Evolutionary conservation across 2,113 vertebrate genomes (phyloP).

Genomic region (Cottus gobio): DNA sequence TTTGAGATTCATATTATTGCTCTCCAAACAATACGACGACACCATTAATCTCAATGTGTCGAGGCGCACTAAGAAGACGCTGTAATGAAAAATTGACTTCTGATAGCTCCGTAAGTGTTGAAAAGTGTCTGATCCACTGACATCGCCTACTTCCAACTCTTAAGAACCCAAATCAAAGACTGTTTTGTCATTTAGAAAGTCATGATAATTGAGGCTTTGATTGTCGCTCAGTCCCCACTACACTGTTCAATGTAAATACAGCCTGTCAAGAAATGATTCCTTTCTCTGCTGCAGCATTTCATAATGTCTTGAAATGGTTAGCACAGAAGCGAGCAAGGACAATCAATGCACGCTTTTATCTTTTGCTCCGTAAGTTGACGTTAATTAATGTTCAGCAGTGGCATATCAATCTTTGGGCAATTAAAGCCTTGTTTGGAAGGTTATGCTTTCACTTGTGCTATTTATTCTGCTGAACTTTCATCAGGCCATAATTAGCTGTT

Average conservation of each 20-base stretch:
- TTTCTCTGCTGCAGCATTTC: slow-evolving; percentile 27
- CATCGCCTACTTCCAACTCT: slow-evolving; percentile 29
- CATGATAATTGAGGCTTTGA: slow-evolving; percentile 16
- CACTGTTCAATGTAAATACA: slow-evolving; percentile 36
- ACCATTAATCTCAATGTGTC: slow-evolving; percentile 74
- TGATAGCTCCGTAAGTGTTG: slow-evolving; percentile 42
- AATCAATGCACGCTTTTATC: slow-evolving; percentile 51
- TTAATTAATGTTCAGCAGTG: slow-evolving; percentile 63
- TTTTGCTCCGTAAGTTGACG: slow-evolving; percentile 37
- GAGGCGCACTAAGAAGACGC: slow-evolving; percentile 45
- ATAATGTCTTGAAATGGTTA: slow-evolving; percentile 39
- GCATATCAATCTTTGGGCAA: slow-evolving; percentile 57
- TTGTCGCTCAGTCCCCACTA: slow-evolving; percentile 12
- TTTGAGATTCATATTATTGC: slow-evolving; percentile 9
- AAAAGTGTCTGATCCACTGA: slow-evolving; percentile 51
- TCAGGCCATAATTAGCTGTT: slow-evolving; percentile 58
- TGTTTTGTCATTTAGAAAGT: slow-evolving; percentile 5
- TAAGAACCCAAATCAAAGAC: slow-evolving; percentile 42
- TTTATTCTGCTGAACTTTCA: slow-evolving; percentile 45
- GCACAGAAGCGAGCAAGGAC: slow-evolving; percentile 26
- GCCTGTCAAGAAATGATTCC: slow-evolving; percentile 48
- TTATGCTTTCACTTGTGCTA: slow-evolving; percentile 41
- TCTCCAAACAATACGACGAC: slow-evolving; percentile 40
- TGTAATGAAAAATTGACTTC: slow-evolving; percentile 48
- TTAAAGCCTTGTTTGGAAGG: slow-evolving; percentile 56